phyloP scores from a whole-genome alignment of 2,888 invertebrate species.

The Drosophila longiperda region DNA sequence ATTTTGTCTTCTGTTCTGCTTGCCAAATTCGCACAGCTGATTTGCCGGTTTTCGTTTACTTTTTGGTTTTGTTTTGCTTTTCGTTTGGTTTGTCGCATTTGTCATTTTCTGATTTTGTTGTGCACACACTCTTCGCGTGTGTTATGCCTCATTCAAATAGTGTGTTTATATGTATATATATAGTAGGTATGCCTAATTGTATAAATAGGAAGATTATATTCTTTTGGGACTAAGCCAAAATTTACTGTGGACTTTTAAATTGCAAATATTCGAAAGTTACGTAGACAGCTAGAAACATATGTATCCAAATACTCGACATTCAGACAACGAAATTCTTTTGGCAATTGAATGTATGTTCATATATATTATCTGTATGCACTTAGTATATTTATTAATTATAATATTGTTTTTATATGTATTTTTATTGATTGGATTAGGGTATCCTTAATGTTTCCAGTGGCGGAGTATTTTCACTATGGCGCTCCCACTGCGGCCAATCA shows the following conservation, averaged over 20 bases:
- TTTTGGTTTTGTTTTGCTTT: constrained; percentile 24
- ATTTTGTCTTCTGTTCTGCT: constrained; percentile 51
- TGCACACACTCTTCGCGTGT: constrained; percentile 24
- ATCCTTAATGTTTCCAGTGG: constrained; percentile 16
- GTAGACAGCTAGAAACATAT: constrained; percentile 25
- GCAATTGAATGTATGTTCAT: constrained; percentile 6
- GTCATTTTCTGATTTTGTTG: constrained; percentile 51
- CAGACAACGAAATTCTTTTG: constrained; percentile 9
- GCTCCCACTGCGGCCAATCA: constrained; percentile 63
- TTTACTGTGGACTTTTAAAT: constrained; percentile 38
- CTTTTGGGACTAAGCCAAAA: constrained; percentile 49
- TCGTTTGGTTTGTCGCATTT: constrained; percentile 40
- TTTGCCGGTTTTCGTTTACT: constrained; percentile 30
- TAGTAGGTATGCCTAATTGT: constrained; percentile 41
- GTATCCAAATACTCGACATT: constrained; percentile 14
- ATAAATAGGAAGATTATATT: constrained; percentile 51
- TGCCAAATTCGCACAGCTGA: constrained; percentile 63
- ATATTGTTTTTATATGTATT: background rate
- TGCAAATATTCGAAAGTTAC: constrained; percentile 45
- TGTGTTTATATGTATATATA: background rate
- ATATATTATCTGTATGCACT: background rate
- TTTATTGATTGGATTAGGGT: background rate
- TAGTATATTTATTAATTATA: background rate
- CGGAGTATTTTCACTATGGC: constrained; percentile 28
- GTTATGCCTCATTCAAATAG: constrained; percentile 15